Base-by-base conservation (phyloP, 37 sponge, comb jelly and placozoan species). In the Sycon ciliatum region DNA sequence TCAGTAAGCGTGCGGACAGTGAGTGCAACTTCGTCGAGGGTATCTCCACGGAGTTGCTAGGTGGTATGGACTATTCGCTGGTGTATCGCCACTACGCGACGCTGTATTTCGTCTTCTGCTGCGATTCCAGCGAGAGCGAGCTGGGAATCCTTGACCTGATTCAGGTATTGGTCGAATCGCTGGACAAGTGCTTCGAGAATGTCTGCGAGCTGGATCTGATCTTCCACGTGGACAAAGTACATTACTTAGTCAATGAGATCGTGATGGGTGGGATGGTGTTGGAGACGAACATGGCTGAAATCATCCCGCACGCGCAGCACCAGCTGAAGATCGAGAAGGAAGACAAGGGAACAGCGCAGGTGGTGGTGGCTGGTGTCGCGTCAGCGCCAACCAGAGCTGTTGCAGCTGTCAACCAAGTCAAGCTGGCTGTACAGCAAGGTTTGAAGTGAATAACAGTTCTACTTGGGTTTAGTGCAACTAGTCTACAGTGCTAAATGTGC, bases 61-160 rank as follows among this genome's bases (percentile, higher is more conserved):
- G 87, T 1, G 90, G 78, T 0, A 84, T 83, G 6, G 99, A 89
- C 29, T 85, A 80, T 68, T 71, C 81, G 23, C 83, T 98, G 31
- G 84, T 98, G 34, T 98, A 98, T 65, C 80, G 99, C 36, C 99
- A 98, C 68, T 98, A 98, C 76, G 99, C 99, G 27, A 98, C 99
- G 23, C 77, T 98, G 27, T 98, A 98, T 78, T 98, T 98, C 83
- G 94, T 98, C 0, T 98, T 98, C 73, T 98, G 99, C 77, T 94
- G 89, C 22, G 99, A 98, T 65, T 64, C 79, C 3, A 81, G 85
- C 37, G 99, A 98, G 60, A 98, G 99, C 78, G 99, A 98, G 46
- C 90, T 98, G 1, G 99, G 99, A 3, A 87, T 98, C 1, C 76
- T 98, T 1, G 99, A 98, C 69, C 88, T 98, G 0, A 92, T 98